Evolutionary conservation across 2,797 vertebrate species (phyloP), one percentile per base, ranked within the genome.

Genomic region (Phaenicophaeus curvirostris): DNA sequence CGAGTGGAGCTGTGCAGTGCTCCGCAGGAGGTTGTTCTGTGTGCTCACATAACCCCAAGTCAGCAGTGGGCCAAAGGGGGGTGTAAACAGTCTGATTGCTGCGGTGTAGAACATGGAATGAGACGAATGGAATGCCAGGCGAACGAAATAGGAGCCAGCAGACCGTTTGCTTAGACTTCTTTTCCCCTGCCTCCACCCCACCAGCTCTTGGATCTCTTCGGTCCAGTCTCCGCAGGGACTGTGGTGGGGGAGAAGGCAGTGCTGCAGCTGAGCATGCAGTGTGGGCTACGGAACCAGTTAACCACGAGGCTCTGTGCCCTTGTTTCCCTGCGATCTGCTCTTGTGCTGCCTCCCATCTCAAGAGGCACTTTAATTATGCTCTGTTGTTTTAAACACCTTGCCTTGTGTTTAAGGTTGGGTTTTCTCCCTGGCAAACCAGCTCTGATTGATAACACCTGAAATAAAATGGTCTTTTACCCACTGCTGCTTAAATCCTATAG

Each of bases 241-340:
- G 46, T 57, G 37, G 23, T 3, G 67, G 50, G 41, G 53, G 41
- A 74, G 48, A 42, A 51, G 31, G 18, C 3, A 4, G 44, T 18
- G 31, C 18, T 0, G 1, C 57, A 21, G 28, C 35, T 3, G 44
- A 23, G 39, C 3, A 13, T 39, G 39, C 39, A 13, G 1, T 1
- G 0, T 31, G 57, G 66, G 33, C 62, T 51, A 4, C n/a, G 31
- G 57, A 28, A 9, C 0, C 14, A 35, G 55, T 15, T 19, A 8
- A 19, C 24, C 1, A 2, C 1, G 1, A 16, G 61, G 78, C 80
- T 61, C 25, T 51, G 44, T 69, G 39, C 39, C 61, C 42, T 8
- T 5, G 15, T 24, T 15, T 28, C 55, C 9, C 67, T 18, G 2
- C 1, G 0, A 41, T 16, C 62, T n/a, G 81, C 48, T 53, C 25